Base-by-base conservation (phyloP, 2,888 invertebrate species). In the Hylaea fasciaria region DNA sequence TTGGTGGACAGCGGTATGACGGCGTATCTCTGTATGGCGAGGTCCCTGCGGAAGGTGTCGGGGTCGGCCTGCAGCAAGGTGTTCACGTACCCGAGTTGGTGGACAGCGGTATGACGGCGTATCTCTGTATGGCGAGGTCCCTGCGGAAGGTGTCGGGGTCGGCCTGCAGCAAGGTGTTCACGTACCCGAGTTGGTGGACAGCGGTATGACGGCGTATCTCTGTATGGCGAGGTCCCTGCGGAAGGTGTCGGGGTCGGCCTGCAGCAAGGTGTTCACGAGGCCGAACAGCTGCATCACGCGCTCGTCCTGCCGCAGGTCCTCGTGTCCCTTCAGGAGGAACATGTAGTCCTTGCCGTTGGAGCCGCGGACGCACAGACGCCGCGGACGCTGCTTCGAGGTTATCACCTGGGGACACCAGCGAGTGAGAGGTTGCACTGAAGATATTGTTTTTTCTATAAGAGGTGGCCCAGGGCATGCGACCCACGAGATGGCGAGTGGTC, bases 231-330 rank as follows among this genome's bases (percentile, higher is more conserved):
- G 90, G 86, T 98, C 98, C 64, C 98, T 92, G 17, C 98, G 90
- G 89, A 98, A 98, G 0, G 99, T 99, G 80, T 99, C 98, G 0
- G 98, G 97, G 91, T 99, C 98, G 72, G 97, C 97, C 47, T 98
- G 94, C 0, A 99, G 93, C 16, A 99, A 90, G 0, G 99, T 98
- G 86, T 99, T 99, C 55, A 99, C 98, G 58, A 99, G 94, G 14
- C 99, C 99, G 86, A 95, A 99, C 11, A 97, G 93, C 86, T 99
- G 99, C 99, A 99, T 99, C 8, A 99, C 99, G 50, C 99, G 93
- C 86, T 99, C 99, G 86, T 99, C 99, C 85, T 99, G 99, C 0
- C 99, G 94, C 60, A 99, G 91, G 93, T 99, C 99, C 89, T 99
- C 99, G 87, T 99, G 99, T 0, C 99, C 99, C 87, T 99, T 99